phyloP scores from a whole-genome alignment of 2,797 vertebrate genomes.

The Corythornis leucogaster region DNA sequence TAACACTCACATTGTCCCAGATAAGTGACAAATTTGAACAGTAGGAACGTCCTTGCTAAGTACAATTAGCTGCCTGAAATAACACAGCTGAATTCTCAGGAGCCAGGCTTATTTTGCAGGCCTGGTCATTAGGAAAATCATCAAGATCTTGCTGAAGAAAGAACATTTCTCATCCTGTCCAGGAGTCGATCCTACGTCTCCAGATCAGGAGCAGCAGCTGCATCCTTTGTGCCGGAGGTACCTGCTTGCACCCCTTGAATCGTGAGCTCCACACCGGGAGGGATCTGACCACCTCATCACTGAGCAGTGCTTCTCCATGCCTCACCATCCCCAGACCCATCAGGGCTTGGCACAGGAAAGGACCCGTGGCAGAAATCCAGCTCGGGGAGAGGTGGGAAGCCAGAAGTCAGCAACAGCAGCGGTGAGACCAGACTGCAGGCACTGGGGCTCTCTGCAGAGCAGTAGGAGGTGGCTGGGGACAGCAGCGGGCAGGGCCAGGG shows the following conservation, averaged over 20 bases:
- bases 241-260: not conserved
- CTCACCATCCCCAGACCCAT: accelerated
- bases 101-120: not conserved
- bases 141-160: not conserved
- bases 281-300: not conserved
- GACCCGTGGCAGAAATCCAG: accelerated
- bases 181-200: accelerated
- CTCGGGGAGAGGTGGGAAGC: not conserved
- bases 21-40: slow-evolving; percentile 4
- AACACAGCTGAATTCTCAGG: slow-evolving; percentile 16
- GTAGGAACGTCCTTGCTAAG: slow-evolving; percentile 21
- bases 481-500: not conserved
- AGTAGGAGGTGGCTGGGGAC: not conserved
- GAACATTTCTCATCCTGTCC: not conserved
- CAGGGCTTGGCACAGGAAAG: accelerated
- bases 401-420: not conserved
- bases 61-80: slow-evolving; percentile 46
- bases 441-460: not conserved
- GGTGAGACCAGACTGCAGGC: not conserved
- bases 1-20: not conserved
- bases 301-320: accelerated
- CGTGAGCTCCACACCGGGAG: accelerated
- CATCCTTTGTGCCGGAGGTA: not conserved
- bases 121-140: slow-evolving; percentile 33
- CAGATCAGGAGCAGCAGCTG: not conserved